Evolutionary conservation across 2,113 vertebrate species (phyloP), one percentile per base, ranked within the genome.

Genomic region (Heterotilapia buettikoferi): DNA sequence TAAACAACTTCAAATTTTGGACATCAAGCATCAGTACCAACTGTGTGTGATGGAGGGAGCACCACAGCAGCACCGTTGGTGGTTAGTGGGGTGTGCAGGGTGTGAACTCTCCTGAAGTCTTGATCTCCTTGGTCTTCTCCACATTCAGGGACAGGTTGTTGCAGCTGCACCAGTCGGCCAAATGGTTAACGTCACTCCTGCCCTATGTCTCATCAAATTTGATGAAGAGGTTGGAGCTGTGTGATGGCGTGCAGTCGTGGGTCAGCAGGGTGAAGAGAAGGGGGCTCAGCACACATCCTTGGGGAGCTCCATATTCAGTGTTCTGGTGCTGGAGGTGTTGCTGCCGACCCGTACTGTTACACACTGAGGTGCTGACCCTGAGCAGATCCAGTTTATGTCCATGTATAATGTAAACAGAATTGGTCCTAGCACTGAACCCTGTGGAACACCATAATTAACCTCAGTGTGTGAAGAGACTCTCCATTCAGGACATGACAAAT

Each of bases 131-230:
- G 45, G 45, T 47, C 14, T 47, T 47, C 45, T 47, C 2, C 45
- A 47, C 6, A 47, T 47, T 47, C 45, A 16, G 43, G 43, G 13
- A 4, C n/a, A 6, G 52, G 9, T 1, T 54, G 52, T 11, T 54
- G 5, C n/a, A 54, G 53, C 0, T 54, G 53, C 53, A 54, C 53
- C 53, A 54, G 6, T 24, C 6, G 6, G 10, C 53, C n/a, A 54
- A 4, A 54, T 24, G n/a, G 53, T 54, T 54, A 54, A 54, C 2
- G 1, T 24, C n/a, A 54, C 53, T 54, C 10, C 53, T 24, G n/a
- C 53, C n/a, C 53, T 24, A 2, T 11, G 53, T 54, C n/a, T 54
- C 53, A 24, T 54, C 53, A 54, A 24, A 24, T 0, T 54, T 54
- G n/a, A 24, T 54, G n/a, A 54, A 0, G 3, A 54, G n/a, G 53